A percentile compares a stretch with the other conserved stretches of the same genome.
These are phyloP conservation scores for Falcaria lacertinaria DNA, from an alignment of 2,888 invertebrate species.

Conservation along the genomic window DNA sequence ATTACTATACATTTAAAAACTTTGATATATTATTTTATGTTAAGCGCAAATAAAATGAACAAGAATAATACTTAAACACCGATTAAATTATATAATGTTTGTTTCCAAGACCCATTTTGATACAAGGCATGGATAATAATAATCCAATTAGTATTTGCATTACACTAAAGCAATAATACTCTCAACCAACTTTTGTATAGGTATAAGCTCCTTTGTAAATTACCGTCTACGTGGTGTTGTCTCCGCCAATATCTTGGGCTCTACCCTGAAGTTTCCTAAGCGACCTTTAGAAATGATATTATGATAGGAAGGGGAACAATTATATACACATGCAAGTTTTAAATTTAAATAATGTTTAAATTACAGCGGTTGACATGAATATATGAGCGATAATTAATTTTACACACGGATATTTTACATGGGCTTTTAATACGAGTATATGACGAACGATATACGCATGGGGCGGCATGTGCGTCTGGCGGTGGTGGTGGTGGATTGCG, in stretches of 20 bases:
- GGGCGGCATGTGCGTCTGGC: conserved; percentile 8
- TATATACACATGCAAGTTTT: not conserved
- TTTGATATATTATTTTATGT: too few species aligned
- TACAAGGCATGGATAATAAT: too few species aligned
- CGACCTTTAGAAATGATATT: not conserved
- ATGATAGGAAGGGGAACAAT: not conserved
- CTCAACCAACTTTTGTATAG: conserved; percentile 22
- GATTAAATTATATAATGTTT: too few species aligned
- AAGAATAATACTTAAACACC: too few species aligned
- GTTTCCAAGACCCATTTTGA: too few species aligned
- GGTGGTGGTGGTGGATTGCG: conserved; percentile 6
- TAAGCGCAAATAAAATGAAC: too few species aligned
- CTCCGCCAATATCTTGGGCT: conserved; percentile 16
- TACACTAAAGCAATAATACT: not conserved
- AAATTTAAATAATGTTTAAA: not conserved
- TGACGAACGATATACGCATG: not conserved
- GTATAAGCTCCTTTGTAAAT: conserved; percentile 45
- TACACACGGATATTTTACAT: not conserved
- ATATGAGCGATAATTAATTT: not conserved
- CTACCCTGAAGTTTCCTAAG: conserved; percentile 10
- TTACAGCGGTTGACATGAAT: not conserved
- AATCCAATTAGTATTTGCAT: too few species aligned
- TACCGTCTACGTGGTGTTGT: conserved; percentile 35
- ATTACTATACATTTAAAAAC: too few species aligned
- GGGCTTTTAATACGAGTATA: not conserved